Evolutionary conservation across 2,888 invertebrate species (phyloP).

Genomic region (Tinea semifulvella): DNA sequence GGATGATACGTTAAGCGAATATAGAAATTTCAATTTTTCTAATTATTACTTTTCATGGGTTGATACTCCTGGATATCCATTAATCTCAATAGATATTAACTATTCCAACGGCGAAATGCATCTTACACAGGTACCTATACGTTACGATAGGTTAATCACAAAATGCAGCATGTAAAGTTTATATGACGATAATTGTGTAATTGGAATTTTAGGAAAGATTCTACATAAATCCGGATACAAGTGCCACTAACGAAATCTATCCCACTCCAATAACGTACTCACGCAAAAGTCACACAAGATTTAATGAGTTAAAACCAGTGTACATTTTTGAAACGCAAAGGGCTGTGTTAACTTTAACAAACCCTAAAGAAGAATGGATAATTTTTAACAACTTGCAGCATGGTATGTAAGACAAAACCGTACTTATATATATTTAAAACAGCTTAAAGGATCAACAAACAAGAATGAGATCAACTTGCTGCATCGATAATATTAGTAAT

Average conservation of each 20-base stretch:
- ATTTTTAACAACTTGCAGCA: slow-evolving; percentile 72
- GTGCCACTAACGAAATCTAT: slow-evolving; percentile 38
- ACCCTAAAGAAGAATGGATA: slow-evolving; percentile 61
- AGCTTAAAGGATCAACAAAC: no score
- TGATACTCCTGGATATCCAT: slow-evolving; percentile 68
- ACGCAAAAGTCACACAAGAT: slow-evolving; percentile 37
- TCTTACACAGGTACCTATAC: slow-evolving; percentile 52
- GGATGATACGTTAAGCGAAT: slow-evolving; percentile 35
- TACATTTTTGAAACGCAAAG: slow-evolving; percentile 55
- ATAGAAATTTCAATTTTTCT: slow-evolving; percentile 38
- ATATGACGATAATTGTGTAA: no score
- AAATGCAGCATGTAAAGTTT: no score
- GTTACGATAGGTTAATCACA: slow-evolving; percentile 12
- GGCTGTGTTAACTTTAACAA: slow-evolving; percentile 30
- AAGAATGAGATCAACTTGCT: no score
- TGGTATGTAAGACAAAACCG: slow-evolving; percentile 39
- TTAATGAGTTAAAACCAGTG: slow-evolving; percentile 34
- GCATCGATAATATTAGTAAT: no score
- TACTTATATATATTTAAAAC: no score
- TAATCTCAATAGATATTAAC: slow-evolving; percentile 57
- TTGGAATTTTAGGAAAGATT: slow-evolving; percentile 58
- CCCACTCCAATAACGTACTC: slow-evolving; percentile 55
- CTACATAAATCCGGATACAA: slow-evolving; percentile 45
- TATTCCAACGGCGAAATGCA: slow-evolving; percentile 36
- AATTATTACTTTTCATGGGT: slow-evolving; percentile 70